These are phyloP conservation scores for Kuschelorhynchus macadamiae DNA, from an alignment of 2,888 invertebrate genomes.

Conservation along the genomic window DNA sequence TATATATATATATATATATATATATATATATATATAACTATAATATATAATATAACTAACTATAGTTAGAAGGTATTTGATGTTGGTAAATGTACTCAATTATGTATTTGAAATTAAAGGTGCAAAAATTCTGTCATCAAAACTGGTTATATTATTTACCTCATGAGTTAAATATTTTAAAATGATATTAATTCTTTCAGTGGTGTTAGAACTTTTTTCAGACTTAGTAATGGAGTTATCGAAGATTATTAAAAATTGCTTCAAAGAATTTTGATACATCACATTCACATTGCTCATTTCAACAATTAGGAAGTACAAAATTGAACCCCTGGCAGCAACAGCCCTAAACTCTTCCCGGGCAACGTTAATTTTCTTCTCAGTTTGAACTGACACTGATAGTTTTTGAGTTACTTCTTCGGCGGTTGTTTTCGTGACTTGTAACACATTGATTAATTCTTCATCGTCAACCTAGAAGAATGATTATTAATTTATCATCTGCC, in stretches of 20 bases:
- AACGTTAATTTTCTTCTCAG: slow-evolving; percentile 93
- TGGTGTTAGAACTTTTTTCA: slow-evolving; percentile 85
- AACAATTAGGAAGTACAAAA: slow-evolving; percentile 94
- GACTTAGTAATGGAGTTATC: slow-evolving; percentile 95
- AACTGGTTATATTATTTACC: slow-evolving; percentile 61
- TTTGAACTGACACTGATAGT: slow-evolving; percentile 90
- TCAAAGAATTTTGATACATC: slow-evolving; percentile 97
- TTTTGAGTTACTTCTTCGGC: slow-evolving; percentile 97
- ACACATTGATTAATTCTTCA: slow-evolving; percentile 91
- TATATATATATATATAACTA: no score
- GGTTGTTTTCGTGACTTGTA: slow-evolving; percentile 85
- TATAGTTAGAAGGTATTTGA: no score
- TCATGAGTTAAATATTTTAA: slow-evolving; percentile 90
- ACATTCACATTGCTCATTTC: slow-evolving; percentile 97
- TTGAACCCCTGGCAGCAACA: slow-evolving; percentile 94
- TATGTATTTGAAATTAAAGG: no score
- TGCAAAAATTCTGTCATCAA: no score
- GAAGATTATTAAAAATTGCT: slow-evolving; percentile 94
- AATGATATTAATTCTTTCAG: slow-evolving; percentile 91
- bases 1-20: no score
- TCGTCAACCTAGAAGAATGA: slow-evolving; percentile 86
- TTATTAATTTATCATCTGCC: no score
- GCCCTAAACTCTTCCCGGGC: slow-evolving; percentile 96
- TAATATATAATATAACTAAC: no score
- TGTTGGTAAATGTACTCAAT: no score